Conservation (phyloP, 1,140 invertebrate species). For the Tyrophagus putrescentiae region DNA sequence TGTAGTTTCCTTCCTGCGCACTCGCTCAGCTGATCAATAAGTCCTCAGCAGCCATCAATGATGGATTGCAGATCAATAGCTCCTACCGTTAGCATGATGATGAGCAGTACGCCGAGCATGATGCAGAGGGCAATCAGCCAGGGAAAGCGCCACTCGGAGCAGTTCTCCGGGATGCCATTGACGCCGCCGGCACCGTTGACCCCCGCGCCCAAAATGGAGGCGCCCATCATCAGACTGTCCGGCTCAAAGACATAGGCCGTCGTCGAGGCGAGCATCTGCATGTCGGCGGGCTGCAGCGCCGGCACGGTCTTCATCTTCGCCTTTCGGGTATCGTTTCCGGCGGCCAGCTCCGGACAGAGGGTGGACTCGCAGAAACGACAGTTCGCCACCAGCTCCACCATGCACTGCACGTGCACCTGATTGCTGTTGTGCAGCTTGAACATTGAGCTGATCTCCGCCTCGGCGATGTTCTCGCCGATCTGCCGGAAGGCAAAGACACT, state of each 20-base stretch:
- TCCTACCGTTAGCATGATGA: slow-evolving; percentile 86
- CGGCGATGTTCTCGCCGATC: slow-evolving; percentile 42
- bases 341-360: not conserved
- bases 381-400: slow-evolving; percentile 39
- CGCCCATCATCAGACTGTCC: slow-evolving; percentile 40
- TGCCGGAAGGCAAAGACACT: slow-evolving; percentile 23
- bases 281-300: slow-evolving; percentile 12
- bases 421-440: slow-evolving; percentile 62
- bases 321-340: not conserved
- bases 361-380: slow-evolving; percentile 39
- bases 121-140: slow-evolving; percentile 81
- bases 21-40: too few relatives aligned
- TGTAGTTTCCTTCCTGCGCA: too few relatives aligned
- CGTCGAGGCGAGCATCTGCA: slow-evolving; percentile 54
- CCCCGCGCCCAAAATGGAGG: not conserved
- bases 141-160: slow-evolving; percentile 50
- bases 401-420: slow-evolving; percentile 63
- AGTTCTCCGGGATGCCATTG: slow-evolving; percentile 23
- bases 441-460: slow-evolving; percentile 59
- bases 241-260: slow-evolving; percentile 70
- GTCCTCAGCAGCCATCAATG: too few relatives aligned
- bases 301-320: slow-evolving; percentile 10
- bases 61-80: too few relatives aligned
- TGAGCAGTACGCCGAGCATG: slow-evolving; percentile 69
- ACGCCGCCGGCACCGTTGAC: not conserved